These are phyloP conservation scores for Metallyticus violacea DNA, from an alignment of 2,888 invertebrate genomes.

Conservation along the genomic window DNA sequence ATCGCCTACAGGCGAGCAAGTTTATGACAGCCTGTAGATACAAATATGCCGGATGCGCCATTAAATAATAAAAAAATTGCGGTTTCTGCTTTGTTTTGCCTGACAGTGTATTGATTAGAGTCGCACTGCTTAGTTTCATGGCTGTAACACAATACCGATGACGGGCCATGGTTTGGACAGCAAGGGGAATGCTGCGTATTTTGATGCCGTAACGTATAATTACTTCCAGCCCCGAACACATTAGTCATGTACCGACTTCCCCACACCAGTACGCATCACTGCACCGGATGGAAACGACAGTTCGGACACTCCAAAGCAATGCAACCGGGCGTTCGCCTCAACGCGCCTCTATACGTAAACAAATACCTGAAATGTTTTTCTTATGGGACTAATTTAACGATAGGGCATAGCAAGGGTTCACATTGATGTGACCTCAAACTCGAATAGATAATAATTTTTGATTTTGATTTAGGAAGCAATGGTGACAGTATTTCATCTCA, in stretches of 20 bases:
- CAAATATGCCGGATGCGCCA: no score
- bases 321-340: background rate
- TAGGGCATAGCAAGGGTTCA: no score
- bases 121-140: no score
- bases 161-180: background rate
- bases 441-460: no score
- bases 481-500: no score
- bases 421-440: no score
- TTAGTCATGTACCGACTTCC: background rate
- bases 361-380: background rate
- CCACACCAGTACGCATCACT: background rate
- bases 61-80: background rate
- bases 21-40: no score
- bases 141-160: background rate
- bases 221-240: background rate
- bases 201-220: background rate
- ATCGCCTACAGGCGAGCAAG: no score
- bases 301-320: background rate
- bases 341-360: background rate
- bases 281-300: background rate
- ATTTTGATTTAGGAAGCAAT: no score
- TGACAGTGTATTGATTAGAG: background rate
- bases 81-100: background rate
- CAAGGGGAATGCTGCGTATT: background rate
- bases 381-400: background rate